phyloP scores from a whole-genome alignment of 2,888 invertebrate species.

The Aphidoletes aphidimyza region DNA sequence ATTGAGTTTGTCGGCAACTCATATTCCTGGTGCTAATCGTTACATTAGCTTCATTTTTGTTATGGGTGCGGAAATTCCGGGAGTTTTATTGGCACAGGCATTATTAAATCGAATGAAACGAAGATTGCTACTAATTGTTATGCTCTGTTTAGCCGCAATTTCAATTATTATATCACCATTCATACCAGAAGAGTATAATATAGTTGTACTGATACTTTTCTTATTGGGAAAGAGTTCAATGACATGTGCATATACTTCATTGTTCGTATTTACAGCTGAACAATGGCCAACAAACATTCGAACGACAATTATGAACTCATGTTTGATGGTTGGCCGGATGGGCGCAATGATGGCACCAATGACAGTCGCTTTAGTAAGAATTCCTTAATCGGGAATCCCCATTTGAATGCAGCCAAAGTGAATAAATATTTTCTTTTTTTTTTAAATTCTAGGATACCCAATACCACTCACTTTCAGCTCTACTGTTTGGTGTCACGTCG shows the following conservation, averaged over 20 bases:
- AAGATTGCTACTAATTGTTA: conserved; percentile 72
- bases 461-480: too few species aligned
- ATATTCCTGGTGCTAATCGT: conserved; percentile 74
- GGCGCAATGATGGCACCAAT: neutral
- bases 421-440: too few species aligned
- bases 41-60: conserved; percentile 79
- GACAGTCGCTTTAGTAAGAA: neutral
- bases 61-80: conserved; percentile 75
- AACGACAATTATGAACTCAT: conserved; percentile 66
- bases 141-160: conserved; percentile 72
- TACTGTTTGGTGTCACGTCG: too few species aligned
- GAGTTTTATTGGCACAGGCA: conserved; percentile 73
- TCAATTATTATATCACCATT: neutral
- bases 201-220: neutral
- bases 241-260: conserved; percentile 71
- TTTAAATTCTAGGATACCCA: too few species aligned
- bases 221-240: conserved; percentile 71
- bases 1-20: conserved; percentile 79
- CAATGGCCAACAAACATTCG: conserved; percentile 73
- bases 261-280: conserved; percentile 73
- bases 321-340: neutral
- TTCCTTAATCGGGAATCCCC: too few species aligned
- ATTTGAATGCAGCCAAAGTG: too few species aligned
- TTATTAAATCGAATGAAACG: conserved; percentile 74
- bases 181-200: neutral